Evolutionary conservation across 2,113 vertebrate species (phyloP).

Genomic region (Cercocebus atys): DNA sequence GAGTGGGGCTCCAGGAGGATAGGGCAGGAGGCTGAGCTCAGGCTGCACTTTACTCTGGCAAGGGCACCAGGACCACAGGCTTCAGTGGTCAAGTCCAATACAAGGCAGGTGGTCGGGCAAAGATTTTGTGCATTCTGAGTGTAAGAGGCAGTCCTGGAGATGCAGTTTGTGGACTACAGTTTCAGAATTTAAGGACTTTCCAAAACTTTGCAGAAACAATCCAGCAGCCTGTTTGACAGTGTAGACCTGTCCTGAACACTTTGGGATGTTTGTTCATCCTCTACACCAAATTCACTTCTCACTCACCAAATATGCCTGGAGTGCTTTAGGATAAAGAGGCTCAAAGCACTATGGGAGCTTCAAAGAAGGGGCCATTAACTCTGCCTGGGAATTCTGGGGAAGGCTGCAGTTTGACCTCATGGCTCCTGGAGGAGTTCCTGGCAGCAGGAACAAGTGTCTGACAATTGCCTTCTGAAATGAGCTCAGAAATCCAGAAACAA

Average conservation of each 20-base stretch:
- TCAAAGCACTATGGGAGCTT: neutral
- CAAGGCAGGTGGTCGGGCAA: neutral
- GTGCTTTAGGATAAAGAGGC: neutral
- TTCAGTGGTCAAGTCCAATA: neutral
- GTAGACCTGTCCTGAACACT: neutral
- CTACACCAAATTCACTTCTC: neutral
- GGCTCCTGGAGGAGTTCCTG: neutral
- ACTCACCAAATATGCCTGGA: neutral
- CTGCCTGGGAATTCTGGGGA: neutral
- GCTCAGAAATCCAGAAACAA: neutral
- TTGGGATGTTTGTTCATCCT: neutral
- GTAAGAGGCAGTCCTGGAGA: neutral
- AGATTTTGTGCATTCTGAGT: neutral
- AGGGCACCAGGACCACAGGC: neutral
- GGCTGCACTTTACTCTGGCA: neutral
- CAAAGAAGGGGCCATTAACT: neutral
- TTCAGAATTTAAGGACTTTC: neutral
- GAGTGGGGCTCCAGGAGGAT: neutral
- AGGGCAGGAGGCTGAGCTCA: neutral
- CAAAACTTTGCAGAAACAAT: neutral
- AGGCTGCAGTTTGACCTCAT: neutral
- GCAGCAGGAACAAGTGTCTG: neutral
- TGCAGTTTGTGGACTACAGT: neutral
- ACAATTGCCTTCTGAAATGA: slow-evolving; percentile 1
- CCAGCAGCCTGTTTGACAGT: neutral